phyloP scores from a whole-genome alignment of 2,113 vertebrate species.

The Oenanthe melanoleuca region DNA sequence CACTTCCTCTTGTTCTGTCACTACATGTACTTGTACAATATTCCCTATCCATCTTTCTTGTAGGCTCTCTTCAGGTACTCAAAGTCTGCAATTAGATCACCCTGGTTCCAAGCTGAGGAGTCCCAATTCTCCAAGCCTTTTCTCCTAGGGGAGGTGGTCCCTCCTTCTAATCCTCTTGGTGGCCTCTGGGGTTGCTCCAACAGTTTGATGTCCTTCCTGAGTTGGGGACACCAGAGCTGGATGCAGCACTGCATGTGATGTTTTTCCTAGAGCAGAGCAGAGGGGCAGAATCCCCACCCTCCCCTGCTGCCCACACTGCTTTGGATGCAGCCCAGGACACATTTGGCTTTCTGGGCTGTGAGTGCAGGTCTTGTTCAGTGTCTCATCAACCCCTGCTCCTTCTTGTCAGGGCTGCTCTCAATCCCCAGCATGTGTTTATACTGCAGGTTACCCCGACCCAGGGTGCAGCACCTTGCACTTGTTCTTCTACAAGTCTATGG shows the following conservation, averaged over 20 bases:
- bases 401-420: not conserved
- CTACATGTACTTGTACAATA: not conserved
- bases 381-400: not conserved
- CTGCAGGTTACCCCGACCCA: no score
- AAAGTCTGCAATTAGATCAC: fast-evolving
- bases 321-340: fast-evolving
- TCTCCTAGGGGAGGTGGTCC: not conserved
- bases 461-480: not conserved
- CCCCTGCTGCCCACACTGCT: fast-evolving
- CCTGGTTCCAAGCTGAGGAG: not conserved
- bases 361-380: not conserved
- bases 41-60: not conserved
- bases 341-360: not conserved
- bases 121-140: not conserved
- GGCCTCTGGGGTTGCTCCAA: not conserved
- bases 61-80: not conserved
- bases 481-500: not conserved
- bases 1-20: not conserved
- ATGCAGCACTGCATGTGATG: fast-evolving
- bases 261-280: not conserved
- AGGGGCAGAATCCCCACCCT: not conserved
- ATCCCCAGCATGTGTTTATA: not conserved
- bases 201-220: not conserved
- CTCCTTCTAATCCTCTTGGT: not conserved
- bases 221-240: not conserved